These are phyloP conservation scores for Petrocephalus sullivani DNA, from an alignment of 2,797 vertebrate species.

Conservation along the genomic window DNA sequence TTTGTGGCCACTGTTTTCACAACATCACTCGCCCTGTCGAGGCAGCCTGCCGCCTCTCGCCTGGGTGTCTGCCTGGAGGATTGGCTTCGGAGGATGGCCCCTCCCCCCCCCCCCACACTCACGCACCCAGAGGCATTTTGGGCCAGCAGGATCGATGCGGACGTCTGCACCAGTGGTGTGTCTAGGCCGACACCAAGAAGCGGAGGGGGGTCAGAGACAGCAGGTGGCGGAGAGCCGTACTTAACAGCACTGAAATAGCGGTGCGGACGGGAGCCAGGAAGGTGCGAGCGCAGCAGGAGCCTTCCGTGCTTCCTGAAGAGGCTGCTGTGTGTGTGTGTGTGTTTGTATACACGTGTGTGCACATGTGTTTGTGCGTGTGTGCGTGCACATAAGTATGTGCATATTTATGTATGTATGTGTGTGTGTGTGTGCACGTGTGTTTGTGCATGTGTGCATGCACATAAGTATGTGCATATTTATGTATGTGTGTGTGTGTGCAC, in stretches of 20 bases:
- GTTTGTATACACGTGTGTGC: too few species aligned
- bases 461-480: too few species aligned
- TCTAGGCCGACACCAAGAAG: background rate
- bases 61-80: background rate
- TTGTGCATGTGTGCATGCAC: too few species aligned
- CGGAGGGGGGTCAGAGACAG: background rate
- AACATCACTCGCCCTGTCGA: background rate
- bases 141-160: background rate
- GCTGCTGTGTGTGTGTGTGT: background rate
- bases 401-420: background rate
- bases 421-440: too few species aligned
- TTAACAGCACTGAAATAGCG: background rate
- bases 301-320: background rate
- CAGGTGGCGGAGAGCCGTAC: background rate
- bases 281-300: background rate
- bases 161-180: background rate
- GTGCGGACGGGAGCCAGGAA: background rate
- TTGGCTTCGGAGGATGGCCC: background rate
- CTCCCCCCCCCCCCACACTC: background rate
- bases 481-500: too few species aligned
- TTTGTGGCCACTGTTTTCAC: background rate
- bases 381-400: too few species aligned
- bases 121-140: background rate
- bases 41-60: background rate
- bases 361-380: too few species aligned